Conservation (phyloP, 2,113 vertebrate species). For the Oostethus manadensis region DNA sequence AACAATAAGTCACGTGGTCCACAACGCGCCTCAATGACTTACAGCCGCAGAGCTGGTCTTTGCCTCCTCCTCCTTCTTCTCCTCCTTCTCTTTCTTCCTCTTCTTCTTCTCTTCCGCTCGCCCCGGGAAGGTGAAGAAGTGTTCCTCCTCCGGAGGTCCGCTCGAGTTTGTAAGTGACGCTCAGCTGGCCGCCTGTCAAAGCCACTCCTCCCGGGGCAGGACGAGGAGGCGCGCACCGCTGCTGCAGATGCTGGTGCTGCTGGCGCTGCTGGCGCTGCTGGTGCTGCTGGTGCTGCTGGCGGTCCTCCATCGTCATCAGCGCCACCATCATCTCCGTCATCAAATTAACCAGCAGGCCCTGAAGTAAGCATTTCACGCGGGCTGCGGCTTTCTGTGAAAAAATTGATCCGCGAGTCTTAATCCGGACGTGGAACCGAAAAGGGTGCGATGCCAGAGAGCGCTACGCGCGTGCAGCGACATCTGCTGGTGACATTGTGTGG, state of each 20-base stretch:
- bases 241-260: neutral
- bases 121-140: neutral
- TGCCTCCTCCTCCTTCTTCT: neutral
- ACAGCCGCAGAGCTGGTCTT: neutral
- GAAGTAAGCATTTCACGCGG: constrained; percentile 22
- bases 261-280: neutral
- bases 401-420: too few relatives aligned
- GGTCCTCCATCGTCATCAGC: neutral
- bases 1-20: too few relatives aligned
- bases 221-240: neutral
- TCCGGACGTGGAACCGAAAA: too few relatives aligned
- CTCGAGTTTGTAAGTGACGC: constrained; percentile 4
- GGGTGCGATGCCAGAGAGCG: too few relatives aligned
- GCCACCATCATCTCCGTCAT: neutral
- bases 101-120: neutral
- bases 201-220: constrained; percentile 8
- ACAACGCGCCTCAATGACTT: neutral
- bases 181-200: neutral
- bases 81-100: neutral
- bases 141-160: neutral
- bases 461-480: constrained; percentile 47
- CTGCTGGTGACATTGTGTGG: constrained; percentile 23
- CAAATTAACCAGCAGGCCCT: neutral
- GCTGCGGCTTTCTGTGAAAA: neutral
- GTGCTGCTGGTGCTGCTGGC: too few relatives aligned